Evolutionary conservation across 2,113 vertebrate species (phyloP).

Genomic region (Coregonus clupeaformis): DNA sequence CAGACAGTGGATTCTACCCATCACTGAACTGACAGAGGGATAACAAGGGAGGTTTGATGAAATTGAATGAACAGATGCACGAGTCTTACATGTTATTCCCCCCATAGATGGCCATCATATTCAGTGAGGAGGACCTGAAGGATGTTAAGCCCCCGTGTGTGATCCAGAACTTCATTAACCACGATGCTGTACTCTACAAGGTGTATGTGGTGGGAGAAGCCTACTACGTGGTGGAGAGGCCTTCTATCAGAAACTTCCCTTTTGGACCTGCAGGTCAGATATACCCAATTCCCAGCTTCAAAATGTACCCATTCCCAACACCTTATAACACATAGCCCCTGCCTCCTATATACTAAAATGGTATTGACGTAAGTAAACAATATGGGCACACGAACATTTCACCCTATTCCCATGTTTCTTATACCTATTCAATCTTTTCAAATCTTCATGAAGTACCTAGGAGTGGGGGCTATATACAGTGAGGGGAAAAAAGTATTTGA

Average conservation of each 20-base stretch:
- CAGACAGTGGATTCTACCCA: no score
- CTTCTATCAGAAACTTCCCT: constrained; percentile 86
- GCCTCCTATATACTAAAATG: no score
- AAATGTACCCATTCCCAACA: no score
- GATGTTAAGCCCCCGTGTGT: constrained; percentile 83
- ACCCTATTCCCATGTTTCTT: no score
- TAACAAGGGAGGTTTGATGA: not conserved
- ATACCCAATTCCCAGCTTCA: not conserved
- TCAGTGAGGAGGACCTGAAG: constrained; percentile 84
- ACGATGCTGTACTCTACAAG: constrained; percentile 86
- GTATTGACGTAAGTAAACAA: no score
- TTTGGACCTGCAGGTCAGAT: constrained; percentile 80
- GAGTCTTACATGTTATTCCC: constrained; percentile 8
- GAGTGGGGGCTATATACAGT: no score
- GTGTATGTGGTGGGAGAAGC: constrained; percentile 86
- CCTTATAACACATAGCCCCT: no score
- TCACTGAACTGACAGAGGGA: not conserved
- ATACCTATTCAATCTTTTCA: no score
- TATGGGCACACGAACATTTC: no score
- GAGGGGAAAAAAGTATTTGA: no score
- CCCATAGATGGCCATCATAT: constrained; percentile 86
- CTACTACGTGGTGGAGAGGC: constrained; percentile 84
- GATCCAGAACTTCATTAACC: constrained; percentile 89
- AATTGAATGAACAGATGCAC: not conserved
- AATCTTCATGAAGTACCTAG: no score